phyloP scores from a whole-genome alignment of 2,113 vertebrate genomes.

The Erythrocercus mccallii region DNA sequence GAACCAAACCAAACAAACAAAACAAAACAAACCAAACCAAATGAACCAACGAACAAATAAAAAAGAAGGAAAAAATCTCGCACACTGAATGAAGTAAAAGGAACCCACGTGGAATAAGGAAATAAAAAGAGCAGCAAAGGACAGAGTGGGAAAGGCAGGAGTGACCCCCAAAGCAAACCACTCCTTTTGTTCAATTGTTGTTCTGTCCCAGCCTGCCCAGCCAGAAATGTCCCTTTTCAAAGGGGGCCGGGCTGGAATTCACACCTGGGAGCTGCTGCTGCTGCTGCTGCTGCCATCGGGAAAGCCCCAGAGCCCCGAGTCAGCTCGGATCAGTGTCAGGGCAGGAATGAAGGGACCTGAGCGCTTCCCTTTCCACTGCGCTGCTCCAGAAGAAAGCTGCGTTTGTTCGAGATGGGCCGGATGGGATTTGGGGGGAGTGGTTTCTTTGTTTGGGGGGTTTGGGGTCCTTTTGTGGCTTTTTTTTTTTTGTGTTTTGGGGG shows the following conservation, averaged over 20 bases:
- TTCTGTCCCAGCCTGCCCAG: background rate
- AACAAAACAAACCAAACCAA: background rate
- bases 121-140: background rate
- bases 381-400: slow-evolving; percentile 47
- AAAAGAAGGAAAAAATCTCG: background rate
- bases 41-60: background rate
- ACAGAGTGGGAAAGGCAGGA: background rate
- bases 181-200: background rate
- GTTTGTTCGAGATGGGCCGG: slow-evolving; percentile 26
- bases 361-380: slow-evolving; percentile 45
- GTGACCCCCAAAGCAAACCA: background rate
- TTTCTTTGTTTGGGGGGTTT: background rate
- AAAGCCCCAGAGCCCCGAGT: slow-evolving; percentile 23
- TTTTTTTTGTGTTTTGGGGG: background rate
- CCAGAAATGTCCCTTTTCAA: background rate
- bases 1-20: too few relatives aligned
- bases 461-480: background rate
- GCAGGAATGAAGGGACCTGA: slow-evolving; percentile 13
- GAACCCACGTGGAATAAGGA: background rate
- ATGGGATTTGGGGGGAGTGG: background rate
- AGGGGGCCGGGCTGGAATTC: background rate
- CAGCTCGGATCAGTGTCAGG: slow-evolving; percentile 39
- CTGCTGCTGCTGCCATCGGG: background rate
- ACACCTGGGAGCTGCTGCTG: slow-evolving; percentile 46
- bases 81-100: background rate